Evolutionary conservation across 2,888 invertebrate genomes (phyloP), one percentile per base, ranked within the genome.

Genomic region (Prenolepis imparis): DNA sequence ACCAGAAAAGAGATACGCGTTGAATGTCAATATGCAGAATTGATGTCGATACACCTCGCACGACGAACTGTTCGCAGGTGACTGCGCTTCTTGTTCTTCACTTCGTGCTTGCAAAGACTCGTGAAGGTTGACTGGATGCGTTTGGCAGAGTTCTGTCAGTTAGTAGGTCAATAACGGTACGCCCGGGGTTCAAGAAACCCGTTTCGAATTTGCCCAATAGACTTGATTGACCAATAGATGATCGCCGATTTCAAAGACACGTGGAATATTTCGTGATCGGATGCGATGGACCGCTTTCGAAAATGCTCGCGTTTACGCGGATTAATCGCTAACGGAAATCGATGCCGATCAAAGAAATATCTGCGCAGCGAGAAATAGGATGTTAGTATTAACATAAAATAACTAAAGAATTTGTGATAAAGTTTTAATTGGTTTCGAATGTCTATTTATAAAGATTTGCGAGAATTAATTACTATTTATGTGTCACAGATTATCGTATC

Each of bases 141-240:
- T 89, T 86, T 90, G 89, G 89, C 90, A 91, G 91, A 91, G 91
- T 88, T 92, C 92, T 92, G 90, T 93, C 92, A 92, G 93, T 93
- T 93, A 94, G 93, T 94, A 92, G 94, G 94, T 94, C 94, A 92
- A 86, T 94, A 94, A 94, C 94, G 94, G 94, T 93, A 93, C 90
- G 88, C 84, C 59, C 84, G 83, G 82, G 92, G 94, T 93, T 94
- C 94, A 94, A 94, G 93, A 93, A 94, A 94, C 94, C 90, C 92
- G 83, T 87, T 90, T 91, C 89, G 88, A 91, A 92, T 92, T 92
- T 75, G 85, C 89, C 84, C n/a, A n/a, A n/a, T n/a, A n/a, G n/a
- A n/a, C n/a, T n/a, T n/a, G n/a, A 87, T 59, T 66, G 81, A 75
- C 82, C 70, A 83, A 88, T 89, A 72, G 74, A 80, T 61, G 73